Conservation (phyloP, 2,113 vertebrate genomes). For the Hemiscyllium ocellatum region DNA sequence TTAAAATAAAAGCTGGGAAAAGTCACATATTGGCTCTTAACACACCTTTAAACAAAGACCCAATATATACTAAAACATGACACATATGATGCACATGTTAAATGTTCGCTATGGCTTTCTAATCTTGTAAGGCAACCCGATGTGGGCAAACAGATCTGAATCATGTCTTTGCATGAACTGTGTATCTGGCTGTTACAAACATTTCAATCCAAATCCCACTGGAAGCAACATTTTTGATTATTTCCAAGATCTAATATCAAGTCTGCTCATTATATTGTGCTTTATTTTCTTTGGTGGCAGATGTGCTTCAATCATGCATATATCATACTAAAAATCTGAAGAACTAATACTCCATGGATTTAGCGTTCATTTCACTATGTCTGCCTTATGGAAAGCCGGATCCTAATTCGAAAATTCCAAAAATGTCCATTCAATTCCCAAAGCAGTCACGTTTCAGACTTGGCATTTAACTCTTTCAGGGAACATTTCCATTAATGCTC, state of each 20-base stretch:
- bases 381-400: not conserved
- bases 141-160: not conserved
- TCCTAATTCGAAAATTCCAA: constrained; percentile 6
- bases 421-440: constrained; percentile 24
- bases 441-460: constrained; percentile 4
- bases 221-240: constrained; percentile 32
- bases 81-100: not conserved
- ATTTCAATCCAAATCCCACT: constrained; percentile 20
- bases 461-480: constrained; percentile 2
- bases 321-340: not conserved
- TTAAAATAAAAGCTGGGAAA: not conserved
- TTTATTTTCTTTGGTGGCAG: constrained; percentile 24
- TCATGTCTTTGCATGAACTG: not conserved
- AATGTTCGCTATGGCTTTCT: not conserved
- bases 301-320: not conserved
- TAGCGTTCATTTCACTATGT: constrained; percentile 10
- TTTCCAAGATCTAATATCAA: constrained; percentile 29
- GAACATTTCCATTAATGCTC: not conserved
- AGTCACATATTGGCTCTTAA: not conserved
- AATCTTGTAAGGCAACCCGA: constrained; percentile 8
- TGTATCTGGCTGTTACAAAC: constrained; percentile 27
- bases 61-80: not conserved
- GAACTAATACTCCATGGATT: constrained; percentile 2
- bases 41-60: not conserved
- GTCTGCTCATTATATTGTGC: constrained; percentile 16